Conservation (phyloP, 2,888 invertebrate genomes). For the Trachelus stipa region DNA sequence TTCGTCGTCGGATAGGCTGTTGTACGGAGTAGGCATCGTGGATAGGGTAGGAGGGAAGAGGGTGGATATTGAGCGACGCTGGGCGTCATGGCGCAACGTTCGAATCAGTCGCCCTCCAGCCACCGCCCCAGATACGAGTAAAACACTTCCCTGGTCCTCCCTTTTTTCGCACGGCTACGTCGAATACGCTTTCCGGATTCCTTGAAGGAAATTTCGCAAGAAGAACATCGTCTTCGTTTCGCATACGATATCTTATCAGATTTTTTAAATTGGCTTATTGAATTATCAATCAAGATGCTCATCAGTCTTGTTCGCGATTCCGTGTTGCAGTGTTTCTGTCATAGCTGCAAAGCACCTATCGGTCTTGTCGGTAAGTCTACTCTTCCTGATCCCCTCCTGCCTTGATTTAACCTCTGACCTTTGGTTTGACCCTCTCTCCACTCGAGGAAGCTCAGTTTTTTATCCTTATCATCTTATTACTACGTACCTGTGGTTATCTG, state of each 20-base stretch:
- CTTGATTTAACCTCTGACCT: neutral
- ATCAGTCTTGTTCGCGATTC: slow-evolving; percentile 92
- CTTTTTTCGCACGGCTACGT: slow-evolving; percentile 50
- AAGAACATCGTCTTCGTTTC: neutral
- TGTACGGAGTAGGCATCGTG: slow-evolving; percentile 25
- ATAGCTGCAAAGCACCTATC: slow-evolving; percentile 88
- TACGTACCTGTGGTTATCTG: neutral
- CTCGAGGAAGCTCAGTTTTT: neutral
- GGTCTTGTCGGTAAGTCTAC: slow-evolving; percentile 60
- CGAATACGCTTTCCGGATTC: neutral
- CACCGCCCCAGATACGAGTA: slow-evolving; percentile 69
- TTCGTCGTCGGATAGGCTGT: slow-evolving; percentile 21
- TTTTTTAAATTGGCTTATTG: neutral
- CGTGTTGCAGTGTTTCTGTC: slow-evolving; percentile 94
- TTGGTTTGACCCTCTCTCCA: neutral
- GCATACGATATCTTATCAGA: slow-evolving; percentile 6
- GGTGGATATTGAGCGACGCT: slow-evolving; percentile 73
- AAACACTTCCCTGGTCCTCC: slow-evolving; percentile 68
- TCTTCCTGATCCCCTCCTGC: neutral
- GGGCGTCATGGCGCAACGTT: slow-evolving; percentile 71
- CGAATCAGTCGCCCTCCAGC: slow-evolving; percentile 75
- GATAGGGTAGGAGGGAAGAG: slow-evolving; percentile 63
- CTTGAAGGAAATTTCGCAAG: neutral
- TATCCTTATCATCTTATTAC: neutral
- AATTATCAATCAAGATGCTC: slow-evolving; percentile 73